phyloP scores from a whole-genome alignment of 2,797 vertebrate genomes.

The Notolabrus celidotus region DNA sequence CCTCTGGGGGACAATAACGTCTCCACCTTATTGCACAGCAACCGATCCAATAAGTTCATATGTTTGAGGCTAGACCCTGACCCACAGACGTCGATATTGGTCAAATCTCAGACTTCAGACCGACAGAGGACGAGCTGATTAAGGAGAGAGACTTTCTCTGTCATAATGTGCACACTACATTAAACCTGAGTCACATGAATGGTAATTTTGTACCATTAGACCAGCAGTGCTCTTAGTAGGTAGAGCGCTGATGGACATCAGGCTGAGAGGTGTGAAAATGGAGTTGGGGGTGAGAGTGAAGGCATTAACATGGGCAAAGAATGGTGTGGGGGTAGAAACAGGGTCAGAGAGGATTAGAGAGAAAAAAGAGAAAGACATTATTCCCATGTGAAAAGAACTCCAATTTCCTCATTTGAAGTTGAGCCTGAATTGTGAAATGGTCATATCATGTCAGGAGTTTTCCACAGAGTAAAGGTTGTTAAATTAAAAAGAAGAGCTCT shows the following conservation, averaged over 20 bases:
- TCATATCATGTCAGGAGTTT: neutral
- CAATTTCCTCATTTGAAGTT: constrained; percentile 24
- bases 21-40: too few species aligned
- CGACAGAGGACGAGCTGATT: neutral
- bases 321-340: neutral
- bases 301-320: constrained; percentile 35
- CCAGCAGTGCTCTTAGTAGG: constrained; percentile 57
- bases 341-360: constrained; percentile 43
- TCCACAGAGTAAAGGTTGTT: neutral
- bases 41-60: neutral
- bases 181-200: constrained; percentile 91
- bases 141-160: neutral
- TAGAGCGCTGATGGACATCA: neutral
- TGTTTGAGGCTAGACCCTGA: neutral
- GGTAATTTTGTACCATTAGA: constrained; percentile 91
- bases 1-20: neutral
- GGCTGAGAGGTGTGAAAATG: constrained; percentile 16
- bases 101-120: neutral
- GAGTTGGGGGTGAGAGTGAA: constrained; percentile 9
- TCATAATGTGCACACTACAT: constrained; percentile 82
- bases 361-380: neutral
- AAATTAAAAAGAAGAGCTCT: constrained; percentile 31
- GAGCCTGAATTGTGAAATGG: neutral
- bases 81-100: neutral
- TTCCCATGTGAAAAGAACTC: constrained; percentile 29